Evolutionary conservation across 2,797 vertebrate species (phyloP), one percentile per base, ranked within the genome.

Genomic region (Ficedula albicollis): DNA sequence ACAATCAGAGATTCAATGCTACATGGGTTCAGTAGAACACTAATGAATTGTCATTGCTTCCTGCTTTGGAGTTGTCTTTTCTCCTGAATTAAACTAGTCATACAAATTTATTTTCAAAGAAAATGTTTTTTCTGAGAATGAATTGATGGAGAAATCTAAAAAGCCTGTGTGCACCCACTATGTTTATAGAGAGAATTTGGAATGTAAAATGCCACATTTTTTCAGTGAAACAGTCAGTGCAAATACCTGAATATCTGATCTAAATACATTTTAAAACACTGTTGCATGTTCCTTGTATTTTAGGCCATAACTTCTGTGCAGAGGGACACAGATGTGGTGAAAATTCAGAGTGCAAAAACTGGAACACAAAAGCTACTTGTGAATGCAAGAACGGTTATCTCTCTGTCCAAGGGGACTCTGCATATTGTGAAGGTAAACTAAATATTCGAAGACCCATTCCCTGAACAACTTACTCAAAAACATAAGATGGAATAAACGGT

Each of bases 281-380:
- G 9, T 87, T 92, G 36, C 20, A 13, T 87, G 69, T 94, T 60
- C 2, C 59, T 95, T 62, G 63, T 92, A 1, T 97, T 98, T 90
- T 95, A 99, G 99, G 99, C 94, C 98, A 99, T 88, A 99, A 99
- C 97, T 99, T 99, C 96, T 99, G 99, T 85, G 98, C 98, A 43
- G 99, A 99, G 96, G 99, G 98, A 83, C 97, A 99, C 90, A 98
- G 97, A 92, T 99, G 99, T 97, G 99, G 99, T 78, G 99, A 99
- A 97, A 99, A 99, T 90, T 99, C 99, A 0, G 98, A 99, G 89
- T 99, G 99, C 96, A 99, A 98, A 97, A 99, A 99, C 96, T 98
- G 98, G 98, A 98, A 99, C 97, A 99, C 98, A 25, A 99, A 98
- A 98, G 99, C 99, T 5, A 98, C 99, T 63, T 99, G 99, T 74